Base-by-base conservation (phyloP, 2,797 vertebrate species). In the Euthynnus affinis region DNA sequence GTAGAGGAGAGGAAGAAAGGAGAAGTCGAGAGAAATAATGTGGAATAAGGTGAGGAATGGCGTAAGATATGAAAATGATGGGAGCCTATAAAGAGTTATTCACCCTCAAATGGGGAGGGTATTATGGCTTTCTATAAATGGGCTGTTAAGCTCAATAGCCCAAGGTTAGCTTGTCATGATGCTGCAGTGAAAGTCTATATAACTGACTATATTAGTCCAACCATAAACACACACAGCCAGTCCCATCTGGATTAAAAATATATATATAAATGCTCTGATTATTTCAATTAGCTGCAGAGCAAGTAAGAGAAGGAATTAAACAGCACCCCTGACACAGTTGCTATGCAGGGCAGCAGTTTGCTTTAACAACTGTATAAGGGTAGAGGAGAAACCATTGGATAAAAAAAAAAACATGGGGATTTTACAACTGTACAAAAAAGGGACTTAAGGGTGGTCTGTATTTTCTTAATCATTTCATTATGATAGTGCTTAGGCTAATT, bases 101-200 rank as follows among this genome's bases (percentile, higher is more conserved):
- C 93, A 93, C 91, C 92, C 88, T 90, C 92, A 95, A 95, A 96
- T 85, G 73, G 81, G 85, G 89, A 80, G 89, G 90, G 82, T 90
- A 85, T 94, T 95, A 94, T 78, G 56, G 46, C 84, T 76, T 95
- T 94, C 92, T 90, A 92, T 93, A 93, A 96, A 96, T 88, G 83
- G 89, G 87, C 92, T 90, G 92, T 94, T 88, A 91, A 92, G 92
- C 94, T 95, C 93, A 95, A 96, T 92, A 95, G 94, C 94, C 93
- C 92, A 90, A 84, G 92, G 94, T 94, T 94, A 94, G 90, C 89
- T 84, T 89, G 74, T 90, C 46, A 57, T 74, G 78, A 69, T 65
- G 56, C 71, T 71, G 20, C 78, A 70, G 63, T 81, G 53, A 62
- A 80, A 81, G 53, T 76, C 84, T 85, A 75, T 79, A 77, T n/a